Evolutionary conservation across 2,113 vertebrate species (phyloP).

Genomic region (Nycticryphes semicollaris): DNA sequence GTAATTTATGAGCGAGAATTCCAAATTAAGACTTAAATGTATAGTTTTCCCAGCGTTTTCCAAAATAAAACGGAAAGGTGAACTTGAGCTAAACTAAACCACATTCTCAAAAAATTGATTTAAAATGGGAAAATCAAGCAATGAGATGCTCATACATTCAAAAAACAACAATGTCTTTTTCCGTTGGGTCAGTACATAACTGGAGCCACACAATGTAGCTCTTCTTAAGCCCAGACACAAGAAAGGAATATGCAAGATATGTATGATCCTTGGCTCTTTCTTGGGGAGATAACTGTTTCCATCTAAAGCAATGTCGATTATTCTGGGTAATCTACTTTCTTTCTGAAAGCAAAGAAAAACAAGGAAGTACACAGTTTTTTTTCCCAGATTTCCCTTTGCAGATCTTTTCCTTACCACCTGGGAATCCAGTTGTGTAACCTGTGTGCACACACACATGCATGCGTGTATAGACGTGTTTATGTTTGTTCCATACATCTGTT

Average conservation of each 20-base stretch:
- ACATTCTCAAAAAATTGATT: neutral
- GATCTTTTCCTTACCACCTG: neutral
- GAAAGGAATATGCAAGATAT: neutral
- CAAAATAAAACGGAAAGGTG: neutral
- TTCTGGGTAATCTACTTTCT: neutral
- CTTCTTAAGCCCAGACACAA: neutral
- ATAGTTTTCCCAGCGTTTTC: neutral
- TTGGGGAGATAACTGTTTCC: neutral
- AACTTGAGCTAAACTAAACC: neutral
- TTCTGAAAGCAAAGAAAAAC: neutral
- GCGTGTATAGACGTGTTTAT: neutral
- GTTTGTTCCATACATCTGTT: neutral
- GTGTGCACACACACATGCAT: neutral
- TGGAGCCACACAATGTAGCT: neutral
- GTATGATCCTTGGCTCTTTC: neutral
- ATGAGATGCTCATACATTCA: neutral
- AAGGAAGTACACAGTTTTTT: neutral
- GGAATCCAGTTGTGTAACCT: neutral
- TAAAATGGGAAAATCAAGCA: neutral
- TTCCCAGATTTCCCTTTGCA: neutral
- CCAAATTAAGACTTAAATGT: neutral
- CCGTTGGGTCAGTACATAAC: neutral
- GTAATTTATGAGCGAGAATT: neutral
- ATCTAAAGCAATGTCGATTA: neutral
- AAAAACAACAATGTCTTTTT: neutral